Evolutionary conservation across 2,113 vertebrate species (phyloP).

Genomic region (Cochlearius cochlearius): DNA sequence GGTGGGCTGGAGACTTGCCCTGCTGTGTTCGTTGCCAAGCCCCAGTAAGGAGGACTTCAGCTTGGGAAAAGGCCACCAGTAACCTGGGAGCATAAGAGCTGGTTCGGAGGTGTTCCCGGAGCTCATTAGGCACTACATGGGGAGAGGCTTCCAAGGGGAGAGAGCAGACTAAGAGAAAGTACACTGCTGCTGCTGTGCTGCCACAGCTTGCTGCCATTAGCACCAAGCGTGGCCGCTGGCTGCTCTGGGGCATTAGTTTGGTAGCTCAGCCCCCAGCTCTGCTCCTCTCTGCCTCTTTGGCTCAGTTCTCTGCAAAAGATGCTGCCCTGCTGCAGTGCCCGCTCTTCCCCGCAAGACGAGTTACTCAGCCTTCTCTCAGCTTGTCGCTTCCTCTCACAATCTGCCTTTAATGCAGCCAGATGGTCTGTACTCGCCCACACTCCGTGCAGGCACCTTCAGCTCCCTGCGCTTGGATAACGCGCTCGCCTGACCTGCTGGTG

Average conservation of each 20-base stretch:
- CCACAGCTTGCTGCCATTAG: background rate
- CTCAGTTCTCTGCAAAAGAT: background rate
- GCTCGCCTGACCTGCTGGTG: background rate
- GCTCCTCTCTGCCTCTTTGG: background rate
- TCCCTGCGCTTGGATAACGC: accelerated
- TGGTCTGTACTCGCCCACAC: conserved; percentile 37
- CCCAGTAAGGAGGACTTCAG: background rate
- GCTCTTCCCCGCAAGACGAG: background rate
- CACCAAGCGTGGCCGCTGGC: background rate
- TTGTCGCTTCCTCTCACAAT: conserved; percentile 33
- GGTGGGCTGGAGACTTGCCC: background rate
- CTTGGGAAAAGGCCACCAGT: background rate
- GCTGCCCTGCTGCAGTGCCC: background rate
- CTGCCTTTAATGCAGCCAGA: conserved; percentile 36
- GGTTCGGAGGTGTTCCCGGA: background rate
- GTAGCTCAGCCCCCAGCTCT: background rate
- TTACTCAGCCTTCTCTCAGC: background rate
- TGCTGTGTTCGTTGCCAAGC: background rate
- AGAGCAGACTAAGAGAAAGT: background rate
- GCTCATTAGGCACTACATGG: accelerated
- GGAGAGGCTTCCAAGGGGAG: background rate
- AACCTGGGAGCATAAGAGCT: background rate
- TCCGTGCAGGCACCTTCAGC: background rate
- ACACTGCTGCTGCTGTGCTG: background rate
- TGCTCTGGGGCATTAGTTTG: background rate